Conservation (phyloP, 2,797 vertebrate genomes). For the Carapus acus region DNA sequence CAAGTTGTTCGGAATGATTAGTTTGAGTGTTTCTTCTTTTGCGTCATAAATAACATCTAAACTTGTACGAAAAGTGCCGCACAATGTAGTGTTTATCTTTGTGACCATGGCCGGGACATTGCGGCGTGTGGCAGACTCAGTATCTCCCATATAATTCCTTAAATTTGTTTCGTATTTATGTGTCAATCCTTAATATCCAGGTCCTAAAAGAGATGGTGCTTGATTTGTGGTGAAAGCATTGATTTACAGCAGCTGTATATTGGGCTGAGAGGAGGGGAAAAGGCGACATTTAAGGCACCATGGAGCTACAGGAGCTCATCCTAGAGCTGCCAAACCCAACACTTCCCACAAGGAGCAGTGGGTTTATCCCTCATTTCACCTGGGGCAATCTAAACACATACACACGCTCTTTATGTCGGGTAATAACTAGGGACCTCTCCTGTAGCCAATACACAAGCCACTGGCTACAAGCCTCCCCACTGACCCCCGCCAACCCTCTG, state of each 20-base stretch:
- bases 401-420: constrained; percentile 42
- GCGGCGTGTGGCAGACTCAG: too few species aligned
- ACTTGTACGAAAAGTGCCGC: too few species aligned
- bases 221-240: constrained; percentile 29
- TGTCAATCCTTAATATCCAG: constrained; percentile 43
- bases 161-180: constrained; percentile 29
- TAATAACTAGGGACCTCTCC: constrained; percentile 49
- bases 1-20: too few species aligned
- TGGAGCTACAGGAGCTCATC: constrained; percentile 6
- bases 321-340: constrained; percentile 59
- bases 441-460: constrained; percentile 61
- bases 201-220: constrained; percentile 24
- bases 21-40: too few species aligned
- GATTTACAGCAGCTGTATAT: constrained; percentile 50
- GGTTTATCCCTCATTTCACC: constrained; percentile 51
- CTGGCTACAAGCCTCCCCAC: constrained; percentile 36
- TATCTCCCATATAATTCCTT: not conserved
- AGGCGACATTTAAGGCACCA: constrained; percentile 34
- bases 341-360: constrained; percentile 46
- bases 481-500: too few species aligned
- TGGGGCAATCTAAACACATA: constrained; percentile 53
- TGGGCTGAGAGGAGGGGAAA: constrained; percentile 18
- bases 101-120: too few species aligned
- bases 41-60: too few species aligned
- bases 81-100: too few species aligned